A percentile compares a stretch with the other conserved stretches of the same genome.
Conservation (phyloP, 2,888 invertebrate species). For the Eupithecia vulgata region DNA sequence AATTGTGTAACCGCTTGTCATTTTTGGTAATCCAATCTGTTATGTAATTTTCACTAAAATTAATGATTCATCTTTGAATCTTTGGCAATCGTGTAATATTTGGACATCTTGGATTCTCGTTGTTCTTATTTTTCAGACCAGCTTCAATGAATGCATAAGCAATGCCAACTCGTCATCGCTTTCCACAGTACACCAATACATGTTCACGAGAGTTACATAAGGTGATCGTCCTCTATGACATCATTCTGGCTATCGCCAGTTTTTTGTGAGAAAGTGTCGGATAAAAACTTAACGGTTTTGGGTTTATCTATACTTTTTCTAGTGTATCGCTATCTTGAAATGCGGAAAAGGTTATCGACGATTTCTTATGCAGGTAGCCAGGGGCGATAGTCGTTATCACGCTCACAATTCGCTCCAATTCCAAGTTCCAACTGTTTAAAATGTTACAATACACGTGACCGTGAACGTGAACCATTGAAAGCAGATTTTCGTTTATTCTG, state of each 20-base stretch:
- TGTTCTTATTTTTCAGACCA: background rate
- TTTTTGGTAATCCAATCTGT: background rate
- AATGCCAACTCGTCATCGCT: constrained; percentile 20
- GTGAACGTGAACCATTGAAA: background rate
- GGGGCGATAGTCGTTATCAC: background rate
- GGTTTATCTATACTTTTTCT: constrained; percentile 3
- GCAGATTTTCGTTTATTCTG: background rate
- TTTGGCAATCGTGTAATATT: background rate
- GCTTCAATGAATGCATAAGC: background rate
- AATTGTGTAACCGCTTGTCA: background rate
- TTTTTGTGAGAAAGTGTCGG: constrained; percentile 20
- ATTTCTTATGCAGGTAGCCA: constrained; percentile 1
- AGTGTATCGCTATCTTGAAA: constrained; percentile 13
- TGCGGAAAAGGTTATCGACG: constrained; percentile 13
- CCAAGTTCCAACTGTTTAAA: background rate
- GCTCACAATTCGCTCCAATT: background rate
- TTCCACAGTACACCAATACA: constrained; percentile 14
- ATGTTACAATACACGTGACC: background rate
- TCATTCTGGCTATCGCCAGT: constrained; percentile 14
- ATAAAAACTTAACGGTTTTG: background rate
- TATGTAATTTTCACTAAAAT: background rate
- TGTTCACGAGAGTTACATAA: constrained; percentile 25
- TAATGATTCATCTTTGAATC: background rate
- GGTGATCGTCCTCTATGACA: constrained; percentile 15
- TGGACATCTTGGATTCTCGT: background rate